These are phyloP conservation scores for Scaptomyza polygonia DNA, from an alignment of 2,888 invertebrate species.

Conservation along the genomic window DNA sequence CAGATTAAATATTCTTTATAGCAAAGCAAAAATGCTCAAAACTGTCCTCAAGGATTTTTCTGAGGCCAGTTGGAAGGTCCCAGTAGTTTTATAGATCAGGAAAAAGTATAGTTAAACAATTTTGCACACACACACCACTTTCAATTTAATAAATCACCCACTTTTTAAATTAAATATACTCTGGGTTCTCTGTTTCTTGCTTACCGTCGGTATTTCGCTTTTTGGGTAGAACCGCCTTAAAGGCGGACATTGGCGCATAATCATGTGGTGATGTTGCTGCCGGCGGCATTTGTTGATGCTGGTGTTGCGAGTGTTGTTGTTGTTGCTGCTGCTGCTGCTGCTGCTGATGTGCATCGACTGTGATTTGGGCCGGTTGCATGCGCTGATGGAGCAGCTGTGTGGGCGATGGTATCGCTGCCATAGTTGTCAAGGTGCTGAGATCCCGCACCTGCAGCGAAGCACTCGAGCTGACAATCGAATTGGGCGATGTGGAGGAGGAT, in stretches of 20 bases:
- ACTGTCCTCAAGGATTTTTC: too few relatives aligned
- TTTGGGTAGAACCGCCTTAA: slow-evolving; percentile 84
- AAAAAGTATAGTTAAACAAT: too few relatives aligned
- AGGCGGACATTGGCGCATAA: slow-evolving; percentile 83
- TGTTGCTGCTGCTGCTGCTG: slow-evolving; percentile 63
- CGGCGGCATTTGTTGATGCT: slow-evolving; percentile 70
- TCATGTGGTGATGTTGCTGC: slow-evolving; percentile 70
- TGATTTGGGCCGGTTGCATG: slow-evolving; percentile 67
- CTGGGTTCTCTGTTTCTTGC: slow-evolving; percentile 29
- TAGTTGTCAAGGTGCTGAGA: slow-evolving; percentile 79
- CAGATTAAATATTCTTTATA: too few relatives aligned
- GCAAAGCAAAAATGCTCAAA: too few relatives aligned
- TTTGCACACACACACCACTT: background rate
- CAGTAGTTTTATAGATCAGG: background rate
- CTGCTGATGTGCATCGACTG: slow-evolving; percentile 66
- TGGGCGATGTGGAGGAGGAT: slow-evolving; percentile 51
- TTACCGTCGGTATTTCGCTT: slow-evolving; percentile 84
- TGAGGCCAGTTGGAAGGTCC: too few relatives aligned
- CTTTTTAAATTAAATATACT: background rate
- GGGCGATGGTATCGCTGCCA: slow-evolving; percentile 78
- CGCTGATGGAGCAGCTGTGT: slow-evolving; percentile 81
- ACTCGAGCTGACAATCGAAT: slow-evolving; percentile 34
- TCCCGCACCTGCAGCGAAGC: slow-evolving; percentile 80
- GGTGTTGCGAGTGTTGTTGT: slow-evolving; percentile 41
- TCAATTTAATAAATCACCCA: too few relatives aligned